Base-by-base conservation (phyloP, 2,113 vertebrate species). In the Sphyrna mokarran region DNA sequence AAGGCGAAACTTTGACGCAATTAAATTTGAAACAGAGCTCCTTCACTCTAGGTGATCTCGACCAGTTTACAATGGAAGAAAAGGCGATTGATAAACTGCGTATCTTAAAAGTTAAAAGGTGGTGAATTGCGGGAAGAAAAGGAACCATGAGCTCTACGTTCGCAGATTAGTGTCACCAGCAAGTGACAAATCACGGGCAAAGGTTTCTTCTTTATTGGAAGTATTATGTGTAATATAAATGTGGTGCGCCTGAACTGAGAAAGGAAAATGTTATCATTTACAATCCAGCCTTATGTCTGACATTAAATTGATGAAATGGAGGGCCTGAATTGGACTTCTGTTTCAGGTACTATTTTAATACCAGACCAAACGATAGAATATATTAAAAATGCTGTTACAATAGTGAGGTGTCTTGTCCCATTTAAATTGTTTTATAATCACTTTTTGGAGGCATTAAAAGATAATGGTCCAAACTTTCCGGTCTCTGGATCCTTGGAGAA, bases 21-120 rank as follows among this genome's bases (percentile, higher is more conserved):
- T 95, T 72, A 95, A 95, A 94, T 68, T 69, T 94, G 91, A 68
- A 94, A 94, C 91, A 94, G 94, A 95, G 94, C 94, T 95, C 94
- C 94, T 76, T 95, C 94, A 72, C 94, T 95, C 68, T 72, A 72
- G 94, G 68, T 72, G 94, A 95, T 95, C 94, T 95, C 54, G 69
- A 29, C 94, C 93, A 72, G 23, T 37, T 48, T 20, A 95, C 94
- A 95, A 95, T 54, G 43, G 43, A 72, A 95, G 93, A 95, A 93
- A 94, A n/a, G 68, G 40, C 10, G 94, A 69, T 72, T 95, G 94
- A 72, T 95, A 72, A 95, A 95, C 94, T 72, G 40, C 26, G 40
- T 70, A 43, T 70, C 69, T 95, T 95, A 72, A 95, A 95, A 13
- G 68, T 72, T 54, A 95, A 95, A 95, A 72, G 68, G 94, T 95